Evolutionary conservation across 2,888 invertebrate species (phyloP).

Genomic region (Lasioglossum vierecki): DNA sequence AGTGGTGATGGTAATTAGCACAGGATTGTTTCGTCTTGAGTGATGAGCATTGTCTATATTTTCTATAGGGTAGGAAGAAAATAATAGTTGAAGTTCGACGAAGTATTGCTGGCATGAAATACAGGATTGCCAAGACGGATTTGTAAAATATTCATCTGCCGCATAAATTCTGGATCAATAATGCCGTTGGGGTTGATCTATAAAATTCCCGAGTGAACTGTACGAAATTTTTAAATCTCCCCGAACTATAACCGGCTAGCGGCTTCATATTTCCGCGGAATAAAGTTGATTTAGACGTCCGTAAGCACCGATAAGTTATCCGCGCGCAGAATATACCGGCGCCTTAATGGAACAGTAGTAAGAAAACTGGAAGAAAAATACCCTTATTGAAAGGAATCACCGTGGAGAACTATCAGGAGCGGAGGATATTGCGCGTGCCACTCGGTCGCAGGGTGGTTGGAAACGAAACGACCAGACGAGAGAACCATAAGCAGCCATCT

Average conservation of each 20-base stretch:
- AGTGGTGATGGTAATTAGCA: not conserved
- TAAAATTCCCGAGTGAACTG: not conserved
- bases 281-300: constrained; percentile 41
- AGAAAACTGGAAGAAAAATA: constrained; percentile 57
- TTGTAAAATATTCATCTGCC: not conserved
- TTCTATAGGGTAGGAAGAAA: not conserved
- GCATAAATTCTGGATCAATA: not conserved
- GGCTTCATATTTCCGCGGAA: constrained; percentile 22
- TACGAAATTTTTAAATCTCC: constrained; percentile 1
- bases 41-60: not conserved
- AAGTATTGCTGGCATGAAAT: not conserved
- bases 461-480: constrained; percentile 60
- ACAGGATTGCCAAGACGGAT: not conserved
- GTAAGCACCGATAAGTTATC: constrained; percentile 46
- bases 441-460: constrained; percentile 44
- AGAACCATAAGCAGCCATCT: constrained; percentile 63
- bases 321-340: constrained; percentile 43
- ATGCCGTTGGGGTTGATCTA: not conserved
- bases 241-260: not conserved
- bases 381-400: constrained; percentile 56
- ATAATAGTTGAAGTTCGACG: not conserved
- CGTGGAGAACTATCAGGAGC: constrained; percentile 32
- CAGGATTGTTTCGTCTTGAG: not conserved
- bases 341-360: constrained; percentile 44
- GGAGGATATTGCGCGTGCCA: constrained; percentile 56